These are phyloP conservation scores for Dermatemys mawii DNA, from an alignment of 2,113 vertebrate species.

Conservation along the genomic window DNA sequence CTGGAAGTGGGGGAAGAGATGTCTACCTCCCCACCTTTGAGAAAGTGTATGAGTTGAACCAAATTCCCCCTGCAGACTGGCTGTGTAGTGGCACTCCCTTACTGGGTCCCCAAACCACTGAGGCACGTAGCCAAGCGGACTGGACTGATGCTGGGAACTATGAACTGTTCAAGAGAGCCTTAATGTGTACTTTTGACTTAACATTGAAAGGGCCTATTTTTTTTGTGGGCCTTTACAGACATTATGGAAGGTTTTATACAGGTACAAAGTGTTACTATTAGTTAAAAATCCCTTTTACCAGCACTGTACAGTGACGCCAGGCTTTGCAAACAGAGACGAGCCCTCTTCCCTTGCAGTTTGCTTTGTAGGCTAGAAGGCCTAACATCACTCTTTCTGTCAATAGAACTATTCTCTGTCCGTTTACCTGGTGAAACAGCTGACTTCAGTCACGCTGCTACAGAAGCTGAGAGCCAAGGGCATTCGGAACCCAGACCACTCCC, in stretches of 20 bases:
- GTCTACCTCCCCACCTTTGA: not conserved
- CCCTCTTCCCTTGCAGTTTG: not conserved
- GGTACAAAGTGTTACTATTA: not conserved
- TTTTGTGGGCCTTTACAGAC: not conserved
- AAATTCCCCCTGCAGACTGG: not conserved
- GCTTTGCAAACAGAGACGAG: fast-evolving
- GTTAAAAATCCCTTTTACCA: not conserved
- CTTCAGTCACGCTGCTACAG: slow-evolving; percentile 77
- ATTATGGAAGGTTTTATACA: not conserved
- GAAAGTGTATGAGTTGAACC: not conserved
- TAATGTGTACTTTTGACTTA: not conserved
- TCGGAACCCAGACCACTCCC: slow-evolving; percentile 81
- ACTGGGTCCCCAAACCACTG: not conserved
- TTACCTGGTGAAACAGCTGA: slow-evolving; percentile 84
- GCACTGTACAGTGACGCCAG: fast-evolving
- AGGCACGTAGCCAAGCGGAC: not conserved
- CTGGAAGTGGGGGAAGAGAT: not conserved
- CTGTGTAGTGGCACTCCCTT: not conserved
- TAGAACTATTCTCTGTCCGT: slow-evolving; percentile 83
- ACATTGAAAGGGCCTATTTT: not conserved
- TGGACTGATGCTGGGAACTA: not conserved
- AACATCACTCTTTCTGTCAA: fast-evolving
- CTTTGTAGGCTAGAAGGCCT: not conserved
- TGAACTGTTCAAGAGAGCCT: not conserved
- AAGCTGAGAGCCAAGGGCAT: slow-evolving; percentile 82